phyloP scores from a whole-genome alignment of 2,888 invertebrate genomes.

The Drosophila pegasa region DNA sequence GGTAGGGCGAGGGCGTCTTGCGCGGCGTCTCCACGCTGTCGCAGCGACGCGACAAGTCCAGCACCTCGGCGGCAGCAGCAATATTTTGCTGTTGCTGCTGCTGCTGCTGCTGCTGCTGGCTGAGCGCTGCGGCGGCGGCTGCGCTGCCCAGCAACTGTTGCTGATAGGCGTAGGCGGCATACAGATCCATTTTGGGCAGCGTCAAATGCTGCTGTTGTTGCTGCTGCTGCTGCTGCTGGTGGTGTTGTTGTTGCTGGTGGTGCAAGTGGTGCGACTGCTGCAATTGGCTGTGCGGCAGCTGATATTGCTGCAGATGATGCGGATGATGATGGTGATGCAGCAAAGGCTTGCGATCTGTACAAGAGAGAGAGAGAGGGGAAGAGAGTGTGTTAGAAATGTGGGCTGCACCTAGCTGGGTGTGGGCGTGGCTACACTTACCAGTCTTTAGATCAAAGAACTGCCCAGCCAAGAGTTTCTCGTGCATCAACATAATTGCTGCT shows the following conservation, averaged over 20 bases:
- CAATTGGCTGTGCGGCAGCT: constrained; percentile 53
- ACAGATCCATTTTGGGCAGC: constrained; percentile 81
- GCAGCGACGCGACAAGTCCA: constrained; percentile 84
- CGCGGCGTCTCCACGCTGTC: constrained; percentile 81
- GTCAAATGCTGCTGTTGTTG: constrained; percentile 49
- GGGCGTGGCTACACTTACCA: constrained; percentile 73
- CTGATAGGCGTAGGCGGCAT: constrained; percentile 81
- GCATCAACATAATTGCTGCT: constrained; percentile 76
- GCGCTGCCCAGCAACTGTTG: constrained; percentile 69
- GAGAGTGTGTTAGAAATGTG: not conserved
- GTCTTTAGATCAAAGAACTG: constrained; percentile 83
- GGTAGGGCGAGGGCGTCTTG: constrained; percentile 84
- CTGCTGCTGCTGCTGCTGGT: constrained; percentile 51
- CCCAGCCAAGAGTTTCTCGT: constrained; percentile 82
- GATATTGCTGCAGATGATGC: constrained; percentile 57
- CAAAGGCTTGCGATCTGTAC: constrained; percentile 72
- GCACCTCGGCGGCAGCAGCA: constrained; percentile 71
- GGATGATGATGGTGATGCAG: constrained; percentile 67
- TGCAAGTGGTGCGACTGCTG: constrained; percentile 50
- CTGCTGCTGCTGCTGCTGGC: constrained; percentile 64
- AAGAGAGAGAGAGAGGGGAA: not conserved
- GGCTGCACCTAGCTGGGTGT: not conserved
- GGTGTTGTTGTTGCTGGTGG: constrained; percentile 52
- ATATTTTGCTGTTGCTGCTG: constrained; percentile 60
- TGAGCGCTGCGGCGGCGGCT: constrained; percentile 60